Base-by-base conservation (phyloP, 2,888 invertebrate genomes). In the Eilema depressum region DNA sequence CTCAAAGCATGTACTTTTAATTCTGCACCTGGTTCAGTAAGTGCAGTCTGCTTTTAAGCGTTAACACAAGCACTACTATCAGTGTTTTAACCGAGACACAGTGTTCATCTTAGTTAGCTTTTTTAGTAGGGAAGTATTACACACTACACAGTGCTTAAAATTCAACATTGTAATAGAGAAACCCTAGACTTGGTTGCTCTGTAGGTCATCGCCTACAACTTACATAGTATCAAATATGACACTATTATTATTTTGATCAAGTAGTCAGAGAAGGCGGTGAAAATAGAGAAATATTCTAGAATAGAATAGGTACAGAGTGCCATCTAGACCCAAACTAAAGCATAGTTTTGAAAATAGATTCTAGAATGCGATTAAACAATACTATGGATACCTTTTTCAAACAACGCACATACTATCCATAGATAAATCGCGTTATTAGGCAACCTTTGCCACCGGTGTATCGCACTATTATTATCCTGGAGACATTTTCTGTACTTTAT, bases 21-120 rank as follows among this genome's bases (percentile, higher is more conserved):
- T 90, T 86, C 80, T 83, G 85, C 93, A 92, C 92, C 93, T 93
- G 93, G 78, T 88, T 84, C 90, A 75, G 82, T 93, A 93, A 93
- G 93, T 93, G 93, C 93, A 91, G 75, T 78, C 83, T 84, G 82
- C 80, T 79, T 80, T 79, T 77, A 75, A 73, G 63, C 68, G 75
- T 68, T 77, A 76, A 71, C 71, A 60, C 68, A 68, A 72, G 77
- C 70, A 75, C 75, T 66, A 65, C 33, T 57, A 60, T 68, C 71
- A 67, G 79, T 68, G 78, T 83, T 83, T 78, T 78, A 80, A 68
- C 77, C 77, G 62, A 41, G 69, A 75, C 73, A 81, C 76, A 63
- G 78, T 74, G 77, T 75, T 75, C 28, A 56, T 33, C 57, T 65
- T 56, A 33, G 30, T 14, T 1, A 57, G 57, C 17, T 57, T 65